phyloP scores from a whole-genome alignment of 2,113 vertebrate species.

The Fukomys damarensis region DNA sequence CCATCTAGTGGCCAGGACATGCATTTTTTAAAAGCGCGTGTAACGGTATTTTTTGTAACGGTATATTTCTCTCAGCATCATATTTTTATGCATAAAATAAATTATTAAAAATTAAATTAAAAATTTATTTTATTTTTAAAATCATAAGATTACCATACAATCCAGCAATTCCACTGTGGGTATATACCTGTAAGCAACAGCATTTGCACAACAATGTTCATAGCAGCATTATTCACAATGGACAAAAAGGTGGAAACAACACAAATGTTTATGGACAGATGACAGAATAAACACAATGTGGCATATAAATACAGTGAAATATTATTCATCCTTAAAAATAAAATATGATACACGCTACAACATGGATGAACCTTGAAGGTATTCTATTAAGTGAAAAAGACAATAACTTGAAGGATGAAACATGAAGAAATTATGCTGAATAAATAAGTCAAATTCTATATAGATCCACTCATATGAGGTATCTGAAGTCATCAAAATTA shows the following conservation, averaged over 20 bases:
- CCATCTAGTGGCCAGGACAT: conserved; percentile 47
- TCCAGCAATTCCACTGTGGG: not conserved
- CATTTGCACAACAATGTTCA: not conserved
- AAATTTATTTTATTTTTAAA: not conserved
- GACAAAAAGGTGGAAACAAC: not conserved
- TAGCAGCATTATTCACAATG: conserved; percentile 3
- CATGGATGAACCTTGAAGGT: not conserved
- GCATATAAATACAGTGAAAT: not conserved
- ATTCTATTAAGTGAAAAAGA: not conserved
- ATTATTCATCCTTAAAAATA: not conserved
- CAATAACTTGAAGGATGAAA: not conserved
- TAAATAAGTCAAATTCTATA: not conserved
- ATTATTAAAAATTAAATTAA: too few relatives aligned
- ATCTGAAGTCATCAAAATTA: not conserved
- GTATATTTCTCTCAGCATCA: not conserved
- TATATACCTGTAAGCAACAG: not conserved
- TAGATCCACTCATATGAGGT: not conserved
- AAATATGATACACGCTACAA: not conserved
- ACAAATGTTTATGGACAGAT: not conserved
- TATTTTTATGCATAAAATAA: conserved; percentile 9
- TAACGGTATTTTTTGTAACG: not conserved
- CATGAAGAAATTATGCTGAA: not conserved
- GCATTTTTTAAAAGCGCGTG: not conserved
- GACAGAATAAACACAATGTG: not conserved
- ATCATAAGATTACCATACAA: not conserved